These are phyloP conservation scores for Scomberomorus guttatus DNA, from an alignment of 2,797 vertebrate genomes.

Conservation along the genomic window DNA sequence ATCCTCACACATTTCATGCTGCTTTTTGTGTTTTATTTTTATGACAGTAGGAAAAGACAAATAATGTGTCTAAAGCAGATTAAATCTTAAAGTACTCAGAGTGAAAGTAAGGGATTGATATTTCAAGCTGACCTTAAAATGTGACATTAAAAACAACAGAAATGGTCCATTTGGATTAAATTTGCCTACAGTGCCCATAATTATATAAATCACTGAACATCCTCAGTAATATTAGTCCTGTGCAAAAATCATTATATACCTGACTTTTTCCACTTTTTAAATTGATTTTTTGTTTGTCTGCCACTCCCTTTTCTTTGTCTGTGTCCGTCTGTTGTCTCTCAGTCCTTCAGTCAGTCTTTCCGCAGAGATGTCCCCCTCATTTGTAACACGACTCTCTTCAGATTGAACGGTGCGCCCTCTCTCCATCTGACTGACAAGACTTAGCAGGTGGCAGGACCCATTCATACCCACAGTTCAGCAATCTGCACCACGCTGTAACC, in stretches of 20 bases:
- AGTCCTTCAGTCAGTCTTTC: slow-evolving; percentile 38
- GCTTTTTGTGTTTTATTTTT: slow-evolving; percentile 23
- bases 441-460: slow-evolving; percentile 81
- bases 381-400: slow-evolving; percentile 75
- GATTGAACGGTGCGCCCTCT: slow-evolving; percentile 66
- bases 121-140: slow-evolving; percentile 28
- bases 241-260: background rate
- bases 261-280: background rate
- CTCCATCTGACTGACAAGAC: slow-evolving; percentile 78
- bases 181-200: background rate
- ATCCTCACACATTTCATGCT: slow-evolving; percentile 20
- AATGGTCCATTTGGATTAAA: slow-evolving; percentile 1
- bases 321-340: slow-evolving; percentile 29
- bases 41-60: slow-evolving; percentile 23
- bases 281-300: background rate
- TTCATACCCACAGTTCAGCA: slow-evolving; percentile 71
- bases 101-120: slow-evolving; percentile 21
- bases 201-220: slow-evolving; percentile 27
- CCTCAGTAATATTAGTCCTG: background rate
- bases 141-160: slow-evolving; percentile 25
- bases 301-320: slow-evolving; percentile 5
- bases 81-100: slow-evolving; percentile 19
- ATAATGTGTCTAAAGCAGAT: slow-evolving; percentile 14
- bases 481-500: slow-evolving; percentile 77
- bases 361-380: slow-evolving; percentile 68